Percentiles rank a stretch among this genome's conserved stretches.
phyloP scores from a whole-genome alignment of 1,140 invertebrate genomes.

The Wiebesia pumilae region DNA sequence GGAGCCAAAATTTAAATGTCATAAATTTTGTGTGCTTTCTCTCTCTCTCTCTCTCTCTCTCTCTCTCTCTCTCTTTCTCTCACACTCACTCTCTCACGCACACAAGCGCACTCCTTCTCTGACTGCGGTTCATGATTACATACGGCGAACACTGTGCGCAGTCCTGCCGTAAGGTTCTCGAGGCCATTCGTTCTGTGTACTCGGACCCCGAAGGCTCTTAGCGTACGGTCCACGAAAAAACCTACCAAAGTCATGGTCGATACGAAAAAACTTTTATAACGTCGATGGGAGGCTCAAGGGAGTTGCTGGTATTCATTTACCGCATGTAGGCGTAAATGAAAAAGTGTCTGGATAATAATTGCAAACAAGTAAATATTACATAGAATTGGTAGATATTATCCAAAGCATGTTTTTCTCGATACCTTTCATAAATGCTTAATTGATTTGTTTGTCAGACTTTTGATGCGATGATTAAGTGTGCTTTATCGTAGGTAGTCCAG shows the following conservation, averaged over 20 bases:
- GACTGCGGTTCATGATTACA: slow-evolving; percentile 27
- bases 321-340: neutral
- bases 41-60: neutral
- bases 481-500: neutral
- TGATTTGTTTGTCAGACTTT: neutral
- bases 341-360: neutral
- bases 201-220: neutral
- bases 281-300: neutral
- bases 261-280: neutral
- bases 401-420: neutral
- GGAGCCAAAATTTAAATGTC: slow-evolving; percentile 60
- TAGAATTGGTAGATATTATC: neutral
- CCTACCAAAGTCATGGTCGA: slow-evolving; percentile 1
- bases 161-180: neutral
- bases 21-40: slow-evolving; percentile 58
- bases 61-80: neutral
- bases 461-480: neutral
- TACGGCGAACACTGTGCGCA: neutral
- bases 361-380: neutral
- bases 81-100: no score
- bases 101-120: no score
- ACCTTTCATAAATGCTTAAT: neutral
- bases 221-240: neutral
- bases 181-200: neutral
- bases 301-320: neutral